A percentile compares a stretch with the other conserved stretches of the same genome.
Evolutionary conservation across 2,888 invertebrate species (phyloP).

Genomic region (Xestia ashworthii): DNA sequence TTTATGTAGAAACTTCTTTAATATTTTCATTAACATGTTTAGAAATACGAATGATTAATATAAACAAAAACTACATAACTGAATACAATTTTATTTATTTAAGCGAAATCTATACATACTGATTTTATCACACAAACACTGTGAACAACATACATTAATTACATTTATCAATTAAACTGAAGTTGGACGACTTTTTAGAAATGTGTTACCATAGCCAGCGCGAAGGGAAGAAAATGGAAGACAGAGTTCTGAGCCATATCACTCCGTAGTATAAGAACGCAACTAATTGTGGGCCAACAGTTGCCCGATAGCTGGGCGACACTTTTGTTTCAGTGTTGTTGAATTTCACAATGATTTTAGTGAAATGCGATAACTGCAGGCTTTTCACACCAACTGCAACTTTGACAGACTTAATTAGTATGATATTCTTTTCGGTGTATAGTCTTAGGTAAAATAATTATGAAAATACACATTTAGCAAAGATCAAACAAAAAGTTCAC

Average conservation of each 20-base stretch:
- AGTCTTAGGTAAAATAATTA: not conserved
- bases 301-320: conserved; percentile 22
- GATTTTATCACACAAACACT: conserved; percentile 78
- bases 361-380: not conserved
- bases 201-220: conserved; percentile 42
- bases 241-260: conserved; percentile 28
- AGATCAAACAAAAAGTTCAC: conserved; percentile 1
- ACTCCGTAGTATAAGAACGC: conserved; percentile 1
- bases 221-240: conserved; percentile 44
- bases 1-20: not conserved
- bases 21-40: too few relatives aligned
- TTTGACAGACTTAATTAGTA: not conserved
- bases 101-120: conserved; percentile 85
- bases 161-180: conserved; percentile 47
- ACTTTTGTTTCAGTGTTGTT: not conserved
- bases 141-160: conserved; percentile 74
- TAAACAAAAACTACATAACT: conserved; percentile 65
- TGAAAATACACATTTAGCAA: not conserved
- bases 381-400: not conserved
- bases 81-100: conserved; percentile 84
- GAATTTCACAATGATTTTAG: not conserved
- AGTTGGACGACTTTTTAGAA: conserved; percentile 61
- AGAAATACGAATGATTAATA: not conserved
- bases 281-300: conserved; percentile 14
- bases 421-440: not conserved